These are phyloP conservation scores for Eclectus roratus DNA, from an alignment of 2,113 vertebrate genomes.

Conservation along the genomic window DNA sequence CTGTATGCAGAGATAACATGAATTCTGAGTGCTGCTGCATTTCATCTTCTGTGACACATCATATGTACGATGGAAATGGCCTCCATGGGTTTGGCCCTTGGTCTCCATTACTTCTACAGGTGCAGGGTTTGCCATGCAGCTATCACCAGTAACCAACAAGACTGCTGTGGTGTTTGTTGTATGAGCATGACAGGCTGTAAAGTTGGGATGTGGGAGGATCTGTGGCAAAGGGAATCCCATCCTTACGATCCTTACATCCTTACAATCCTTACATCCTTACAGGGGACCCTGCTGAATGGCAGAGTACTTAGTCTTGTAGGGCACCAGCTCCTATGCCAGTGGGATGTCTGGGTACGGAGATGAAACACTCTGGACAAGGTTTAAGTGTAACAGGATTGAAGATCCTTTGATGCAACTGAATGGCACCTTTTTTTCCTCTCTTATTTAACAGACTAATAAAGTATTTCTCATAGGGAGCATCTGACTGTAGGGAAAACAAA, in stretches of 20 bases:
- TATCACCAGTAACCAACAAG: neutral
- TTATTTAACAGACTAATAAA: neutral
- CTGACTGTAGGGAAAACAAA: neutral
- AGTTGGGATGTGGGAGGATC: neutral
- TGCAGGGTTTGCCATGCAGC: neutral
- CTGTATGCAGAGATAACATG: neutral
- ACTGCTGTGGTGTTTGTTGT: neutral
- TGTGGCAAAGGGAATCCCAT: neutral
- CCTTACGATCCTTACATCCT: neutral
- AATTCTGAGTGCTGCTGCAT: neutral
- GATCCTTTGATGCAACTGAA: neutral
- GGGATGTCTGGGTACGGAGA: neutral
- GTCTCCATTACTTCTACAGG: neutral
- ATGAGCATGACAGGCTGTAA: rapidly evolving
- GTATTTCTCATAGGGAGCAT: neutral
- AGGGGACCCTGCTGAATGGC: neutral
- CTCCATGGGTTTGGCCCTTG: neutral
- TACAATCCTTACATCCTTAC: no score
- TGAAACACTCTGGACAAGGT: neutral
- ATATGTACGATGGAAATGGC: neutral
- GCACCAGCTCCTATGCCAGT: neutral
- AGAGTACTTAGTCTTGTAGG: neutral
- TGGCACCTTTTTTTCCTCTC: neutral
- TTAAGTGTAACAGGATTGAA: neutral
- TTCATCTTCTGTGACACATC: neutral